Evolutionary conservation across 2,888 invertebrate genomes (phyloP).

Genomic region (Rapana venosa): DNA sequence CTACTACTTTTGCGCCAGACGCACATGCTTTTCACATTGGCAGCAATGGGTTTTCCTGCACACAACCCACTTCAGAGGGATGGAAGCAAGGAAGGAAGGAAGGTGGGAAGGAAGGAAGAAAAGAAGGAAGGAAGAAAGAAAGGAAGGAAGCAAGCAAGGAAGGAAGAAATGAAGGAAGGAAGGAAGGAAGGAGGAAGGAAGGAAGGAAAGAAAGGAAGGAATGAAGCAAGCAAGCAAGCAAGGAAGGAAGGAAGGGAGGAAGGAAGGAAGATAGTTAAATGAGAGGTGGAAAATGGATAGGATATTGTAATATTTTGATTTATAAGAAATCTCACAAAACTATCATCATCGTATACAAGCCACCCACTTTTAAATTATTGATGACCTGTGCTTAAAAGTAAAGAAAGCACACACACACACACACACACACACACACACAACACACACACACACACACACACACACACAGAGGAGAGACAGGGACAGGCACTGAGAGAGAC

Average conservation of each 20-base stretch:
- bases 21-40: not conserved
- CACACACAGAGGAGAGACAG: too few relatives aligned
- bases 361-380: too few relatives aligned
- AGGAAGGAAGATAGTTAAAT: too few relatives aligned
- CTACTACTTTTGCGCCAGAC: not conserved
- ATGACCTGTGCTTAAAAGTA: too few relatives aligned
- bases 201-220: not conserved
- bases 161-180: not conserved
- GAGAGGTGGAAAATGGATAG: not conserved
- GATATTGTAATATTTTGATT: not conserved
- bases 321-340: too few relatives aligned
- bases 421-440: too few relatives aligned
- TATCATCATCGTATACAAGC: too few relatives aligned
- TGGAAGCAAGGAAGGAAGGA: not conserved
- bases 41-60: not conserved
- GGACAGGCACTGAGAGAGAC: too few relatives aligned
- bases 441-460: too few relatives aligned
- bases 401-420: too few relatives aligned
- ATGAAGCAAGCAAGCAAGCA: not conserved
- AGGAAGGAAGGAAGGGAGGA: not conserved
- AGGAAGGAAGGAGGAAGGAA: not conserved
- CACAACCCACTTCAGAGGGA: not conserved
- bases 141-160: not conserved
- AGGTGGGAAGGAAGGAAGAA: not conserved
- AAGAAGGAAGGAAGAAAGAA: not conserved